phyloP scores from a whole-genome alignment of 1,140 invertebrate genomes.

The Globodera ellingtonae region DNA sequence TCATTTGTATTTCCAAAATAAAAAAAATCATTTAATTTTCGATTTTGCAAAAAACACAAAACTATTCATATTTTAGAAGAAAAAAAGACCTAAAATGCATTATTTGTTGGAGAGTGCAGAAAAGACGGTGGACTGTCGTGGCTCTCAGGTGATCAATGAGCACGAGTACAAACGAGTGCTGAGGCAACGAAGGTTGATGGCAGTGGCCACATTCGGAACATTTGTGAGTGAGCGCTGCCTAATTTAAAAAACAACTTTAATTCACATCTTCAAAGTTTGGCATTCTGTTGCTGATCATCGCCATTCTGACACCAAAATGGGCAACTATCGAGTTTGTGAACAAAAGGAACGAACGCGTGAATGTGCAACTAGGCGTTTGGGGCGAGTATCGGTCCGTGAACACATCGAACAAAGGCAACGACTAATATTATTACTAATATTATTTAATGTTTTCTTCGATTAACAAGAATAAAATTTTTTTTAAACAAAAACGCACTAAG shows the following conservation, averaged over 20 bases:
- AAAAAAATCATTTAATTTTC: too few species aligned
- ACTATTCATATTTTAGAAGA: too few species aligned
- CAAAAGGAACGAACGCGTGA: slow-evolving; percentile 50
- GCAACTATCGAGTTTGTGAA: slow-evolving; percentile 57
- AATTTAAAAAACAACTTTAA: not conserved
- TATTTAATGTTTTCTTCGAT: too few species aligned
- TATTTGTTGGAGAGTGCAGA: slow-evolving; percentile 24
- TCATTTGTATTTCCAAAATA: not conserved
- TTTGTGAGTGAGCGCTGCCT: slow-evolving; percentile 40
- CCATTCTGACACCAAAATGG: slow-evolving; percentile 52
- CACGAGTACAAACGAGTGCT: slow-evolving; percentile 51
- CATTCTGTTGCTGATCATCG: slow-evolving; percentile 45
- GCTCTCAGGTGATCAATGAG: slow-evolving; percentile 53
- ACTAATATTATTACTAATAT: not conserved
- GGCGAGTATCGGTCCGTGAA: slow-evolving; percentile 57
- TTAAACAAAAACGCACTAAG: too few species aligned
- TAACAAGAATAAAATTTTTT: too few species aligned
- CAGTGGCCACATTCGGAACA: slow-evolving; percentile 41
- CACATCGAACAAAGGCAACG: slow-evolving; percentile 36
- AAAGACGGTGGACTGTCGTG: slow-evolving; percentile 52
- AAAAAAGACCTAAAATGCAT: not conserved
- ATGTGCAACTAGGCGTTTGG: slow-evolving; percentile 61
- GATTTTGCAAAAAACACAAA: too few species aligned
- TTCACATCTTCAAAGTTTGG: slow-evolving; percentile 25
- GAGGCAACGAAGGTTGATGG: slow-evolving; percentile 54